Evolutionary conservation across 2,113 vertebrate genomes (phyloP), one percentile per base, ranked within the genome.

Genomic region (Pogona vitticeps): DNA sequence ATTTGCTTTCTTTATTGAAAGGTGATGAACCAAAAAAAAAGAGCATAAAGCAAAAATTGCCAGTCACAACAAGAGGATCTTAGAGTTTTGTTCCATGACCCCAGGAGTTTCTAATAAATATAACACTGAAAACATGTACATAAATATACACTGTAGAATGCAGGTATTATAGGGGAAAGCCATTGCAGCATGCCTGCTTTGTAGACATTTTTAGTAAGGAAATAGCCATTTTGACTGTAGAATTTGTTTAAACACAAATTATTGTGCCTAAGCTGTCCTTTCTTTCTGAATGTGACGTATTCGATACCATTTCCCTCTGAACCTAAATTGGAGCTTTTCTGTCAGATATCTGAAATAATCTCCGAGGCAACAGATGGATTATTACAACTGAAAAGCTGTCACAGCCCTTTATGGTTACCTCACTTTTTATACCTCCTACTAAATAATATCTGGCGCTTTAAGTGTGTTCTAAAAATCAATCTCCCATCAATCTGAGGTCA

Each of bases 1-100:
- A 70, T 9, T 85, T 87, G 73, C 72, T 70, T 73, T 42, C 86
- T 90, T 87, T 92, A 89, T 70, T 91, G 86, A 88, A 90, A 87
- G 79, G 38, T 84, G 67, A 90, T 68, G 46, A 81, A 63, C n/a
- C 80, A 88, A 91, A 83, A 80, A 58, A 79, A 79, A 75, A 80
- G 0, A 76, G 21, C 58, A 59, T 33, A 56, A 31, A 26, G 13
- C 59, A 3, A 65, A 56, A 83, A 82, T 9, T 63, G n/a, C 6
- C 4, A 58, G 38, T 38, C 33, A 80, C 12, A 52, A 20, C 9
- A 12, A 36, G 80, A 21, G 58, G 61, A 80, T 1, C 1, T 65
- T 73, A 33, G 38, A 52, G 21, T 31, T 84, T 72, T 28, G 33
- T 73, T 73, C 42, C 36, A 80, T 26, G 46, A 33, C 52, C 36